Conservation (phyloP, 2,113 vertebrate genomes). For the Zosterops borbonicus region DNA sequence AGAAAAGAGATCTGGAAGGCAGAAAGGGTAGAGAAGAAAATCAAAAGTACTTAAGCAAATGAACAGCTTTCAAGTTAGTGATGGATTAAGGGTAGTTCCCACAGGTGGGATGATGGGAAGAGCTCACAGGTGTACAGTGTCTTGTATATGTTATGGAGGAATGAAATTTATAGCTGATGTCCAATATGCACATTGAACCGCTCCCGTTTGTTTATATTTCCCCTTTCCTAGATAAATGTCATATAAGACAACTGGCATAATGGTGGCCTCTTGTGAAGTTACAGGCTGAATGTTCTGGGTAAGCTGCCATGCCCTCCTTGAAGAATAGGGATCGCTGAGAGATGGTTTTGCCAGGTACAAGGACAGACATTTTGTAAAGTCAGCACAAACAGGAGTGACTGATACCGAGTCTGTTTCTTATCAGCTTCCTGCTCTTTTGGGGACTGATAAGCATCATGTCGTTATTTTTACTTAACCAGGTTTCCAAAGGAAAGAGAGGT, state of each 20-base stretch:
- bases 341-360: not conserved
- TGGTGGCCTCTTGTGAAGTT: not conserved
- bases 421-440: not conserved
- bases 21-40: not conserved
- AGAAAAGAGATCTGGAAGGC: constrained; percentile 41
- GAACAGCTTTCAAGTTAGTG: not conserved
- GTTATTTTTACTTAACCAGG: not conserved
- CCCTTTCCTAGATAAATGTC: not conserved
- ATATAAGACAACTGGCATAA: not conserved
- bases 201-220: not conserved
- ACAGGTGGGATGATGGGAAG: not conserved
- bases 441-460: not conserved
- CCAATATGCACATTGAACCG: not conserved
- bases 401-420: not conserved
- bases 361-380: not conserved
- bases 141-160: not conserved
- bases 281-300: not conserved
- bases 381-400: not conserved
- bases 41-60: constrained; percentile 10
- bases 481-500: not conserved
- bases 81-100: not conserved
- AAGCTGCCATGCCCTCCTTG: not conserved
- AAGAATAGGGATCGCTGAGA: not conserved
- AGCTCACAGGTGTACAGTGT: not conserved
- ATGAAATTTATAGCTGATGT: not conserved